Conservation (phyloP, 1,140 invertebrate genomes). For the Pogonomyrmex barbatus region DNA sequence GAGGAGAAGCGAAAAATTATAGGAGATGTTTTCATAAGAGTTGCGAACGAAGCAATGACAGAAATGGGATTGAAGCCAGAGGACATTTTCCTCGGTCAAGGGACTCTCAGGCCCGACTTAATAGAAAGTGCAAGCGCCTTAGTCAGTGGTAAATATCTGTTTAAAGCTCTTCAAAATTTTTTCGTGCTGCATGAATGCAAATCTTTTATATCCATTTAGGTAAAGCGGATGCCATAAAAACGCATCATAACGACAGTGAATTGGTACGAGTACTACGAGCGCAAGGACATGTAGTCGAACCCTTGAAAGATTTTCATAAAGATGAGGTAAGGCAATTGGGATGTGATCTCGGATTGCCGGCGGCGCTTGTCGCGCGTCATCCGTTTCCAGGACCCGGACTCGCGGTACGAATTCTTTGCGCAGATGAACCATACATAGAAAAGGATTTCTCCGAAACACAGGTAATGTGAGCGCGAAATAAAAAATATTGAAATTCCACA, state of each 20-base stretch:
- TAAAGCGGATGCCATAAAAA: constrained; percentile 98
- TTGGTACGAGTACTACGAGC: constrained; percentile 95
- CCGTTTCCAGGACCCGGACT: constrained; percentile 98
- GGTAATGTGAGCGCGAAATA: constrained; percentile 79
- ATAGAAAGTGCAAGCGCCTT: constrained; percentile 98
- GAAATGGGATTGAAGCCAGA: constrained; percentile 94
- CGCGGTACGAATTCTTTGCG: constrained; percentile 98
- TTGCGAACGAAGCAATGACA: constrained; percentile 93
- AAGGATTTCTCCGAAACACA: constrained; percentile 98
- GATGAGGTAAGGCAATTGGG: constrained; percentile 97
- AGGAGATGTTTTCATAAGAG: constrained; percentile 98
- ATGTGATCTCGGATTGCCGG: constrained; percentile 94
- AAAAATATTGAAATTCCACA: neutral
- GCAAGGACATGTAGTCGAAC: constrained; percentile 97
- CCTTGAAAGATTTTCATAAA: constrained; percentile 99
- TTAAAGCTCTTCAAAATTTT: constrained; percentile 10
- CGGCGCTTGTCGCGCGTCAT: constrained; percentile 96
- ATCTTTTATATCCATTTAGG: constrained; percentile 68
- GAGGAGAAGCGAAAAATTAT: constrained; percentile 99
- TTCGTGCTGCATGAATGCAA: constrained; percentile 23
- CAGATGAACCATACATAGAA: constrained; percentile 98
- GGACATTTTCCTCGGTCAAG: constrained; percentile 94
- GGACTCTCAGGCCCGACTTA: constrained; percentile 98
- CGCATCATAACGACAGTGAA: constrained; percentile 99
- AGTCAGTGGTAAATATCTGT: constrained; percentile 89